Percentiles rank a stretch among this genome's conserved stretches.
phyloP scores from a whole-genome alignment of 2,113 vertebrate species.

The Zapornia atra region DNA sequence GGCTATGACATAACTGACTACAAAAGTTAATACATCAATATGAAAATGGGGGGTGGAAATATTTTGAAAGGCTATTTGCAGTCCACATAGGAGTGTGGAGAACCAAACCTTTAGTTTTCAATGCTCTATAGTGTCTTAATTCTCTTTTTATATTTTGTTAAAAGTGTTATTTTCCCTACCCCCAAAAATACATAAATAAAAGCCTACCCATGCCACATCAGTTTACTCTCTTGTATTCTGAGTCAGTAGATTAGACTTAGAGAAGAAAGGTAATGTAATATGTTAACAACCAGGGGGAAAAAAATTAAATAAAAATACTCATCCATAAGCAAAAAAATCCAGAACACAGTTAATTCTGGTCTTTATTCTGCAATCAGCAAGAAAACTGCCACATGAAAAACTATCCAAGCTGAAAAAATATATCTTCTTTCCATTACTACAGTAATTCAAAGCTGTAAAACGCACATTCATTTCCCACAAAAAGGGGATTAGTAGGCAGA shows the following conservation, averaged over 20 bases:
- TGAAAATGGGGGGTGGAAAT: accelerated
- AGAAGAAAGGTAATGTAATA: background rate
- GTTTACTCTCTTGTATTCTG: background rate
- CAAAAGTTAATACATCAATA: background rate
- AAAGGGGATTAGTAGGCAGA: background rate
- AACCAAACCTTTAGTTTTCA: background rate
- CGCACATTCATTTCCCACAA: background rate
- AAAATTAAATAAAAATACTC: background rate
- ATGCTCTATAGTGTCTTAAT: background rate
- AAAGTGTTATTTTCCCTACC: background rate
- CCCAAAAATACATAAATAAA: background rate
- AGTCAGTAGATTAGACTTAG: background rate
- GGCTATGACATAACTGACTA: background rate
- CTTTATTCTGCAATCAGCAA: background rate
- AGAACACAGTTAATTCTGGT: background rate
- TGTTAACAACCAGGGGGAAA: background rate
- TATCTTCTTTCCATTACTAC: background rate
- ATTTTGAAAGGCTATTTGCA: background rate
- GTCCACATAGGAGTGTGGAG: background rate
- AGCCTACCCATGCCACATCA: background rate
- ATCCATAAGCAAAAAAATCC: background rate
- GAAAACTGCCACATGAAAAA: background rate
- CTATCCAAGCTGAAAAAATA: background rate
- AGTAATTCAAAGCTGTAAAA: background rate
- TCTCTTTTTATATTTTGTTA: background rate